Evolutionary conservation across 2,888 invertebrate species (phyloP), one percentile per base, ranked within the genome.

Genomic region (Drosophila infuscata): DNA sequence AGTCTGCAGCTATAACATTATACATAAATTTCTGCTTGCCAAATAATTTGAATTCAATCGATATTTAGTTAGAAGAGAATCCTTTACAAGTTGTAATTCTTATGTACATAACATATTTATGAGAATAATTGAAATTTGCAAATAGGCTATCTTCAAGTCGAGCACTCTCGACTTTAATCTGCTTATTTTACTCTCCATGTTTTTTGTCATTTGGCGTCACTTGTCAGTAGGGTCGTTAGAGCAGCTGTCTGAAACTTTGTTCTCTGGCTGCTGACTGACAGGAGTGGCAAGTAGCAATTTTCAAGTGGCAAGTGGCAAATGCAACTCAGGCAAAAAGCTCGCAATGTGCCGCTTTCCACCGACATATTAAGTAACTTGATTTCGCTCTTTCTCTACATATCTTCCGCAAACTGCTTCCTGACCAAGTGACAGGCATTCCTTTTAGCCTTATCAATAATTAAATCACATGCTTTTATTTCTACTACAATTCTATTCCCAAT

Each of bases 241-340:
- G 63, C 61, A 70, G 63, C 74, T 77, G 77, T 73, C 74, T 56
- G 66, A 77, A 77, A 70, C 62, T 79, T 73, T 69, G 56, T 54
- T 33, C 53, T 52, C 29, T 36, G 25, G 59, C 69, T 61, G 33
- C 46, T 20, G 60, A 65, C 63, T 70, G 68, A 48, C 68, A 46
- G 46, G 32, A 15, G 57, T 33, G 53, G 62, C 67, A 73, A 59
- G 54, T 32, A 46, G 64, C 52, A 48, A 33, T 46, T 35, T n/a
- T 17, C 20, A 62, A n/a, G 64, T 11, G 35, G 56, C 51, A 75
- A 73, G 63, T 64, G 75, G 71, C 63, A 76, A 78, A 43, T 65
- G 64, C 67, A 78, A 56, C 68, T 66, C 79, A 64, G 73, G 32
- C 68, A 70, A 69, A 61, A 51, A 61, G 57, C 69, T 51, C 36